Conservation (phyloP, 1,140 invertebrate species). For the Palaemon carinicauda region DNA sequence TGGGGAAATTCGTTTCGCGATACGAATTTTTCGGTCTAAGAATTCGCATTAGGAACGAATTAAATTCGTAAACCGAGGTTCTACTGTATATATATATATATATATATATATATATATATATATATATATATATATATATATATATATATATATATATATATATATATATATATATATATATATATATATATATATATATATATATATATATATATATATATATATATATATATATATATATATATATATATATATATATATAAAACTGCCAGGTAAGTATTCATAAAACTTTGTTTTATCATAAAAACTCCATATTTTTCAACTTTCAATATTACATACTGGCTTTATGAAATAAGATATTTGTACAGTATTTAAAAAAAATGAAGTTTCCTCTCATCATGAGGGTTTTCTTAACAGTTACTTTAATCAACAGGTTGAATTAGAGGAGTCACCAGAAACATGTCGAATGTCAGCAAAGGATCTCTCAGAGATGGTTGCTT, state of each 20-base stretch:
- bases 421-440: constrained; percentile 2
- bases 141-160: neutral
- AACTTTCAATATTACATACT: too few relatives aligned
- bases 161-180: neutral
- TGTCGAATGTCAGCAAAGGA: neutral
- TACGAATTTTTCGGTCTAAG: too few relatives aligned
- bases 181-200: neutral
- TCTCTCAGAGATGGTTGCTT: neutral
- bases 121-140: neutral
- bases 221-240: neutral
- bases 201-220: neutral
- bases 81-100: neutral
- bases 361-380: too few relatives aligned
- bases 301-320: too few relatives aligned
- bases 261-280: too few relatives aligned
- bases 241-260: neutral
- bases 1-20: too few relatives aligned
- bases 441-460: constrained; percentile 23
- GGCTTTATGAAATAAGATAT: too few relatives aligned
- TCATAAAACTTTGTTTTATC: too few relatives aligned
- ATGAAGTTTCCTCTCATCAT: neutral
- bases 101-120: neutral
- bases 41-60: too few relatives aligned
- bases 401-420: neutral
- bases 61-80: too few relatives aligned